phyloP scores from a whole-genome alignment of 2,113 vertebrate species.

The Lota lota region DNA sequence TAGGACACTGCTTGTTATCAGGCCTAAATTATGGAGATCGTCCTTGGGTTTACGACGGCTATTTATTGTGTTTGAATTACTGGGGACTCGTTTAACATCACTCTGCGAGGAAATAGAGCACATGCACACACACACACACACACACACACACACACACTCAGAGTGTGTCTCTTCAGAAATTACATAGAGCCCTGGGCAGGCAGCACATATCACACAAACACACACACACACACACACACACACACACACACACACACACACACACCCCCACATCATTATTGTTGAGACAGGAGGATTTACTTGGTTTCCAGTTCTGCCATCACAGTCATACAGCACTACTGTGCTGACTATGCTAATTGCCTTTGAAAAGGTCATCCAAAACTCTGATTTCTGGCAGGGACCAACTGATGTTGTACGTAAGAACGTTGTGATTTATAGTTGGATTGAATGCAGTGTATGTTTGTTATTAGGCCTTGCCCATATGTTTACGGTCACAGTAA shows the following conservation, averaged over 20 bases:
- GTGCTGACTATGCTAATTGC: constrained; percentile 20
- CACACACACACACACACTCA: not conserved
- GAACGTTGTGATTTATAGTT: constrained; percentile 19
- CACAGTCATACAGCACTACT: not conserved
- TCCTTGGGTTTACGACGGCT: constrained; percentile 21
- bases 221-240: no score
- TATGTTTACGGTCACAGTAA: not conserved
- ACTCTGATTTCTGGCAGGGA: not conserved
- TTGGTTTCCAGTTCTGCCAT: not conserved
- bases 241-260: no score
- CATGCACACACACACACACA: constrained; percentile 1
- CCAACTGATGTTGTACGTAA: no score
- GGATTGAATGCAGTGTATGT: constrained; percentile 8
- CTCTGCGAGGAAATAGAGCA: not conserved
- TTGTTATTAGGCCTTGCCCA: constrained; percentile 23
- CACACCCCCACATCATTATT: not conserved
- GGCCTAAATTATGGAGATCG: constrained; percentile 39
- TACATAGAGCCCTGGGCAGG: no score
- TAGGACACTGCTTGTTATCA: constrained; percentile 35
- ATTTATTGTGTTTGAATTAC: constrained; percentile 26
- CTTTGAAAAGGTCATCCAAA: constrained; percentile 4
- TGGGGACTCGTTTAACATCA: no score
- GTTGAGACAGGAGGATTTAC: no score
- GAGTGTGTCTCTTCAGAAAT: no score
- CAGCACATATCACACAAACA: no score